phyloP scores from a whole-genome alignment of 2,888 invertebrate genomes.

The Geotrupes spiniger region DNA sequence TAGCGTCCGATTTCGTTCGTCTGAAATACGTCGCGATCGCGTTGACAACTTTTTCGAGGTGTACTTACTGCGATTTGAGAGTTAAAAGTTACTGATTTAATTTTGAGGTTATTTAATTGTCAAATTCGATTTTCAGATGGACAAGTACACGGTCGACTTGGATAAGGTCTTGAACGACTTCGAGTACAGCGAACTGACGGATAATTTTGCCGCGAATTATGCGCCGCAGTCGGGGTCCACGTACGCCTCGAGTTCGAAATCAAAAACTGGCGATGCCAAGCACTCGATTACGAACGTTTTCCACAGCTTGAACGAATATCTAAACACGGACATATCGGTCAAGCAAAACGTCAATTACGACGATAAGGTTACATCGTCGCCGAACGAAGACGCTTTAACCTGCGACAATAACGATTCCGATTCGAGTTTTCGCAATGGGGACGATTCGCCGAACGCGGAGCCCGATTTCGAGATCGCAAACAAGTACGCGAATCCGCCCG shows the following conservation, averaged over 20 bases:
- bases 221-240: slow-evolving; percentile 10
- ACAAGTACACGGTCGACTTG: slow-evolving; percentile 64
- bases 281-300: slow-evolving; percentile 61
- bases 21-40: neutral
- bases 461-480: too few relatives aligned
- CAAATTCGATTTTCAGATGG: slow-evolving; percentile 42
- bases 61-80: neutral
- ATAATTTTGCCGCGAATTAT: slow-evolving; percentile 23
- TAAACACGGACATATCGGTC: slow-evolving; percentile 48
- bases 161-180: slow-evolving; percentile 83
- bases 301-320: slow-evolving; percentile 62
- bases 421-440: too few relatives aligned
- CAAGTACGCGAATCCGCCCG: too few relatives aligned
- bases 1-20: neutral
- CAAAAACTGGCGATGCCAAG: slow-evolving; percentile 34
- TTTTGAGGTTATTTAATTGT: slow-evolving; percentile 22
- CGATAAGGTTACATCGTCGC: too few relatives aligned
- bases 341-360: neutral
- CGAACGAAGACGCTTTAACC: too few relatives aligned
- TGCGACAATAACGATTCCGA: too few relatives aligned
- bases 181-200: slow-evolving; percentile 66
- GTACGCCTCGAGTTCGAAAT: slow-evolving; percentile 20
- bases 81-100: neutral
- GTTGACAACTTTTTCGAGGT: neutral
- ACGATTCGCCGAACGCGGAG: too few relatives aligned